Conservation (phyloP, 2,113 vertebrate genomes). For the Ondatra zibethicus region DNA sequence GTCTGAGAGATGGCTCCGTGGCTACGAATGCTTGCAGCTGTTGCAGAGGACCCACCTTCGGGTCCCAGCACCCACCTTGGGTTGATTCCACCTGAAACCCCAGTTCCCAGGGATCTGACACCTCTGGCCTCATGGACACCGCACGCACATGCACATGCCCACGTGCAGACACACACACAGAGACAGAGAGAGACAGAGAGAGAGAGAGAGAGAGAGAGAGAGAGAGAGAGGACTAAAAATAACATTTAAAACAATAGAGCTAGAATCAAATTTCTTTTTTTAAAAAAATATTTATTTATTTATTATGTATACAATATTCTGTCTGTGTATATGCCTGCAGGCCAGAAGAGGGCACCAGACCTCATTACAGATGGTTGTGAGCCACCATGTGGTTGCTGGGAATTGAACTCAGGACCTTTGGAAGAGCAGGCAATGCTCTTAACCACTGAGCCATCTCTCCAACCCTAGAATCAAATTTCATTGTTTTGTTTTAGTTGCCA, state of each 20-base stretch:
- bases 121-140: not conserved
- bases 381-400: no score
- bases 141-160: not conserved
- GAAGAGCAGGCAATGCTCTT: no score
- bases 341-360: no score
- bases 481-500: constrained; percentile 42
- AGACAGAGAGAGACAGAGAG: no score
- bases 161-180: not conserved
- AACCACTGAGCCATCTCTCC: no score
- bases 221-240: not conserved
- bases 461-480: not conserved
- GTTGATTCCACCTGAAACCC: not conserved
- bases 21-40: not conserved
- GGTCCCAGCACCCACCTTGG: not conserved
- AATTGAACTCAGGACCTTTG: no score
- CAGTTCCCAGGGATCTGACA: not conserved
- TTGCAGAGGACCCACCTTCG: not conserved
- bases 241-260: constrained; percentile 13
- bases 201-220: no score
- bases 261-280: not conserved
- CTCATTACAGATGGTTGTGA: no score
- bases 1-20: not conserved
- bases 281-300: no score
- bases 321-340: no score
- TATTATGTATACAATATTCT: no score